A percentile compares a stretch with the other conserved stretches of the same genome.
phyloP scores from a whole-genome alignment of 2,797 vertebrate genomes.

The Alosa sapidissima region DNA sequence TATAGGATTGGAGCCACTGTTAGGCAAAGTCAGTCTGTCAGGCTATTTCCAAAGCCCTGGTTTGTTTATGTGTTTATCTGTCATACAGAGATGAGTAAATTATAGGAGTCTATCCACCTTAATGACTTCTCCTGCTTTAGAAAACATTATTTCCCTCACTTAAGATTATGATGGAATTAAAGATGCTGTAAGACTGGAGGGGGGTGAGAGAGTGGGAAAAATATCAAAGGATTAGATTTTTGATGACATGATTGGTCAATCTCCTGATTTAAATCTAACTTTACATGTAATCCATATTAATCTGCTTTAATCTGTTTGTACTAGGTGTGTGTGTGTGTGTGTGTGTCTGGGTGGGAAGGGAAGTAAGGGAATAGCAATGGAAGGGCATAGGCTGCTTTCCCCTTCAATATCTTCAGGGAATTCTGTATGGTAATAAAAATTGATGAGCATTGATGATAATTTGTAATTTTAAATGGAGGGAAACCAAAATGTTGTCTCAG shows the following conservation, averaged over 20 bases:
- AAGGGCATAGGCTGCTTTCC: not conserved
- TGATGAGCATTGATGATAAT: not conserved
- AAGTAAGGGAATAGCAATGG: not conserved
- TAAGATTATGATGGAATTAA: conserved; percentile 26
- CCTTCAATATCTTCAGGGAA: not conserved
- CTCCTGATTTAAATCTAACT: conserved; percentile 57
- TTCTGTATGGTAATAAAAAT: not conserved
- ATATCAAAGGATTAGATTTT: conserved; percentile 62
- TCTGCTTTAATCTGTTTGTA: conserved; percentile 66
- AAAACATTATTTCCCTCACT: conserved; percentile 40
- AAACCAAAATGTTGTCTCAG: not conserved
- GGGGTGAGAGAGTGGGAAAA: conserved; percentile 23
- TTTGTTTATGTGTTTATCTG: conserved; percentile 7
- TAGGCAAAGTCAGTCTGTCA: not conserved
- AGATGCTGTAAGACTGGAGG: conserved; percentile 32
- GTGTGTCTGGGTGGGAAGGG: not conserved
- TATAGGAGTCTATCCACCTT: conserved; percentile 4
- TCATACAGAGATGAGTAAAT: not conserved
- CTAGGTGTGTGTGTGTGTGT: conserved; percentile 58
- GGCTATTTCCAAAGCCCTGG: not conserved
- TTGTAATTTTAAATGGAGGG: not conserved
- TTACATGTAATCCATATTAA: conserved; percentile 66
- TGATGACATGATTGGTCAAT: conserved; percentile 66
- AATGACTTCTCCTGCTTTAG: not conserved
- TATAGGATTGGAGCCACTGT: not conserved